Evolutionary conservation across 2,888 invertebrate species (phyloP).

Genomic region (Diadegma fenestrale): DNA sequence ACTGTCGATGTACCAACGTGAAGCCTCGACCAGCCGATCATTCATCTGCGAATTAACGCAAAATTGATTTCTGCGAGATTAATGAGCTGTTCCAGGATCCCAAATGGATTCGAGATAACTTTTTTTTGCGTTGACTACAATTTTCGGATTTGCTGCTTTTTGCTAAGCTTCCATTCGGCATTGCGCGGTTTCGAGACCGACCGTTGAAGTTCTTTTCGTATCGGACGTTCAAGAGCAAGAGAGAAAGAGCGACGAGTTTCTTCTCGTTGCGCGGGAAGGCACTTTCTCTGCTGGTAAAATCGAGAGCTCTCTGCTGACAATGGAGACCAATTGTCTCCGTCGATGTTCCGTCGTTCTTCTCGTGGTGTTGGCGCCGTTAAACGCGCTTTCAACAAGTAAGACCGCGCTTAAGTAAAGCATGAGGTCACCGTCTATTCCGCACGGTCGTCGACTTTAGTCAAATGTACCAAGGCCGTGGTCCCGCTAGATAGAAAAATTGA

Average conservation of each 20-base stretch:
- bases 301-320: slow-evolving; percentile 43
- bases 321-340: slow-evolving; percentile 66
- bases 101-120: neutral
- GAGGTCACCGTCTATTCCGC: slow-evolving; percentile 80
- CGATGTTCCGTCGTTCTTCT: slow-evolving; percentile 75
- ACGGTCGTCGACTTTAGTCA: slow-evolving; percentile 79
- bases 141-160: neutral
- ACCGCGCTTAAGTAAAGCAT: slow-evolving; percentile 78
- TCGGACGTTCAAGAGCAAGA: neutral
- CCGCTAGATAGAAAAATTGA: slow-evolving; percentile 9
- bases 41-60: slow-evolving; percentile 33
- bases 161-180: neutral
- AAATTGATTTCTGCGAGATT: slow-evolving; percentile 49
- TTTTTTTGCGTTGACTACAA: neutral
- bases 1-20: slow-evolving; percentile 40
- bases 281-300: slow-evolving; percentile 44
- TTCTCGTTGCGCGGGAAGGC: slow-evolving; percentile 28
- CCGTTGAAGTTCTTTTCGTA: neutral
- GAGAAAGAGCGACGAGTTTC: neutral
- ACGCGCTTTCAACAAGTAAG: slow-evolving; percentile 67
- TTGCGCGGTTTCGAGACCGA: neutral
- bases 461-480: slow-evolving; percentile 54
- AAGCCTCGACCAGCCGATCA: slow-evolving; percentile 38
- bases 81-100: slow-evolving; percentile 11
- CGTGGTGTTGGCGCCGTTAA: slow-evolving; percentile 72